phyloP scores from a whole-genome alignment of 2,888 invertebrate genomes.

The Agrilus mali region DNA sequence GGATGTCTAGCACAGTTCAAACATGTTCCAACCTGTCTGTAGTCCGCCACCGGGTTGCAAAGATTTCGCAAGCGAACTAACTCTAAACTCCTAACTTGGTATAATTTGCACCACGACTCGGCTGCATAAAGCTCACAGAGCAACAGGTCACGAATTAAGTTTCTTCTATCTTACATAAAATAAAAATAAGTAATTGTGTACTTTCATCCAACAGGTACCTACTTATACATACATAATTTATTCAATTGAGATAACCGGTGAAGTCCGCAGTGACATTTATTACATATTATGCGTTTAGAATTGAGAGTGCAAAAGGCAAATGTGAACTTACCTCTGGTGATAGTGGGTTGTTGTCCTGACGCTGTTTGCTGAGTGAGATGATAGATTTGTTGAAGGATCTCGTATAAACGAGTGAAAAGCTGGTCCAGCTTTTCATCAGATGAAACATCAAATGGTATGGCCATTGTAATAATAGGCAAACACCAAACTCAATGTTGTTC shows the following conservation, averaged over 20 bases:
- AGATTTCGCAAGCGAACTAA: too few species aligned
- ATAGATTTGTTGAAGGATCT: conserved; percentile 16
- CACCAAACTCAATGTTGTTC: conserved; percentile 3
- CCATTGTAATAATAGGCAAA: conserved; percentile 22
- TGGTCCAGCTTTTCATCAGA: conserved; percentile 23
- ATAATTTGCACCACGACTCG: too few species aligned
- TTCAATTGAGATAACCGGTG: background rate
- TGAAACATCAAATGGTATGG: conserved; percentile 31
- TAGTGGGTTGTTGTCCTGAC: conserved; percentile 4
- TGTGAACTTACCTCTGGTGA: conserved; percentile 12
- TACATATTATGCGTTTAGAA: background rate
- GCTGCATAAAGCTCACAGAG: too few species aligned
- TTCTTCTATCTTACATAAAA: background rate
- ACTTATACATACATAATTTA: background rate
- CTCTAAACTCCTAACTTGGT: too few species aligned
- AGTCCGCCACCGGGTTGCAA: too few species aligned
- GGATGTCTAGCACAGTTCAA: too few species aligned
- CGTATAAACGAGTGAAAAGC: conserved; percentile 16
- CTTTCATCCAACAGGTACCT: background rate
- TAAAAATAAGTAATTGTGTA: too few species aligned
- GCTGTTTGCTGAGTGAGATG: conserved; percentile 11
- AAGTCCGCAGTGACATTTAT: background rate
- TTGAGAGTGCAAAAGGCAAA: background rate
- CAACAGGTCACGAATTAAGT: too few species aligned
- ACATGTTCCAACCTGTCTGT: too few species aligned